Evolutionary conservation across 2,888 invertebrate species (phyloP).

Genomic region (Chironomus tentans): DNA sequence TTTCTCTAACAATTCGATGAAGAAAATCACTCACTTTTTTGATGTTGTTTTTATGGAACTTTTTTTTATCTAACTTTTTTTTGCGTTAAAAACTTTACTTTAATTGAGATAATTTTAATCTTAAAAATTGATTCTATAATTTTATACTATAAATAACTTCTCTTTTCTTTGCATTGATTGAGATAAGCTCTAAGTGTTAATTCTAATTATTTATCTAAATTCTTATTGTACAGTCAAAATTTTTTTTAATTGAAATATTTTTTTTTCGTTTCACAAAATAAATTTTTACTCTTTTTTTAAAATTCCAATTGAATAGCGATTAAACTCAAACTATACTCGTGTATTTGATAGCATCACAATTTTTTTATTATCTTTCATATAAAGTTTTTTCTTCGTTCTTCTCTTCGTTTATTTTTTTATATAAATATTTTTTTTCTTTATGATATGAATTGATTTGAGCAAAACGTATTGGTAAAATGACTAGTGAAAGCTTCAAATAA

Average conservation of each 20-base stretch:
- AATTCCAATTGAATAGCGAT: not conserved
- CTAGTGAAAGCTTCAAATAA: conserved; percentile 23
- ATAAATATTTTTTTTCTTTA: not conserved
- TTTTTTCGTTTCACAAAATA: not conserved
- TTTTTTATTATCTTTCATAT: not conserved
- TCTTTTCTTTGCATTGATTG: not conserved
- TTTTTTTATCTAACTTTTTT: not conserved
- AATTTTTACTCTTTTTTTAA: not conserved
- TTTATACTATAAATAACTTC: too few species aligned
- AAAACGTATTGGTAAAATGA: conserved; percentile 4
- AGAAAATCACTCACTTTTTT: not conserved
- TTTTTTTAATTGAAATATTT: not conserved
- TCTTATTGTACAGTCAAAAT: not conserved
- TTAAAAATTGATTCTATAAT: not conserved
- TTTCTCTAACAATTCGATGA: not conserved
- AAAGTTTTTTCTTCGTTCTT: not conserved
- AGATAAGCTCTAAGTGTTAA: not conserved
- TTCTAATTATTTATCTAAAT: not conserved
- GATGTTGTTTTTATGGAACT: not conserved
- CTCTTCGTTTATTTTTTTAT: not conserved
- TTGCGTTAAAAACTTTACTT: not conserved
- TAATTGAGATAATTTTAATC: not conserved
- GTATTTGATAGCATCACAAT: not conserved
- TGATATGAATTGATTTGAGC: conserved; percentile 26
- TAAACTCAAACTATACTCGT: not conserved